Evolutionary conservation across 1,140 invertebrate species (phyloP), one percentile per base, ranked within the genome.

Genomic region (Brachionus sp.): DNA sequence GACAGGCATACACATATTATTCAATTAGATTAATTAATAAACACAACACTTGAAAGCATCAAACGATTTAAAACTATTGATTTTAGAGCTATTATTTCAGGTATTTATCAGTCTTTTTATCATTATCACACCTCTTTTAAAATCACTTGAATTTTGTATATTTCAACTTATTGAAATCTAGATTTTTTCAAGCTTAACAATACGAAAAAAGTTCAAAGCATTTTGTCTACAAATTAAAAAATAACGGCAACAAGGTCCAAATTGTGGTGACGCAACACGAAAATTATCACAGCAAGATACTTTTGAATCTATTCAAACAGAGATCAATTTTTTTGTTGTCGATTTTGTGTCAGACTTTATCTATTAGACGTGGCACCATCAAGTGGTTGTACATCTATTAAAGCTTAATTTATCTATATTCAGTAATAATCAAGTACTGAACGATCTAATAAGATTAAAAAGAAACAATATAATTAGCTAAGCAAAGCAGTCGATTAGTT

Each of bases 291-390:
- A 70, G 66, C 37, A 37, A 70, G 66, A 70, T 19, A 39, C 9
- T 16, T 39, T 4, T 70, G 7, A 16, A 37, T 39, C 16, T 9
- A 3, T 37, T 70, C 66, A 70, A 37, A 70, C 66, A 39, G 66
- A 70, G 66, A 70, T 70, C 66, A 70, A 19, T 33, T 39, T 37
- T 37, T 39, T n/a, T n/a, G n/a, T n/a, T 16, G 9, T n/a, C 33
- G 16, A 70, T 39, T 70, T 35, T 23, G 33, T 70, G 66, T 29
- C 66, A 70, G 66, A 70, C 66, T 37, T 19, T 70, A 16, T 44
- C 25, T 75, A 75, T 75, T 46, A 75, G 25, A 75, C 16, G 16
- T 46, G 70, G 70, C 70, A 75, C 70, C 70, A 44, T 75, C n/a
- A 46, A 75, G 70, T 46, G 70, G 39, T 12, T 73, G 39, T n/a